Evolutionary conservation across 2,797 vertebrate genomes (phyloP).

Genomic region (Triplophysa yarkandensis): DNA sequence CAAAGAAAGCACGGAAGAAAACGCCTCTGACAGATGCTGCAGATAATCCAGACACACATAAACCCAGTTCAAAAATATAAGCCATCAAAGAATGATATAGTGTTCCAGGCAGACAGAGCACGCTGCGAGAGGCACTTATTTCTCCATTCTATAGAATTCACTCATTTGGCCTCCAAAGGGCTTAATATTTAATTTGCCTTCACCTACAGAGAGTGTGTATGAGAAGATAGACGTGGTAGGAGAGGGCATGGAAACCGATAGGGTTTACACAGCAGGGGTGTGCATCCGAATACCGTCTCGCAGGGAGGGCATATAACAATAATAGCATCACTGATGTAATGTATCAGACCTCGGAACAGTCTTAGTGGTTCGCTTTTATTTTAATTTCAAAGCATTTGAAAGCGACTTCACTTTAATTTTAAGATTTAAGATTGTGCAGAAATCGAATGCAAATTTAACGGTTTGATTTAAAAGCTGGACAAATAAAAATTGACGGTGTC

Average conservation of each 20-base stretch:
- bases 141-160: conserved; percentile 21
- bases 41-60: conserved; percentile 43
- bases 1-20: conserved; percentile 4
- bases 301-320: neutral
- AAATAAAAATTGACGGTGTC: too few species aligned
- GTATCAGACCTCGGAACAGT: conserved; percentile 13
- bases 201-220: neutral
- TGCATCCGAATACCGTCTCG: neutral
- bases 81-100: conserved; percentile 33
- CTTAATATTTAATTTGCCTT: conserved; percentile 31
- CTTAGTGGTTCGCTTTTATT: too few species aligned
- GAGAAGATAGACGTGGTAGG: conserved; percentile 19
- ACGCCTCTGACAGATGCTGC: conserved; percentile 41
- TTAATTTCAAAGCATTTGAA: too few species aligned
- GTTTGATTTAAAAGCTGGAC: too few species aligned
- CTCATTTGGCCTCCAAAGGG: conserved; percentile 18
- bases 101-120: neutral
- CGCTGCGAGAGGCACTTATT: conserved; percentile 16
- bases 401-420: too few species aligned
- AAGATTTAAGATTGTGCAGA: too few species aligned
- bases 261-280: neutral
- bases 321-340: conserved; percentile 14
- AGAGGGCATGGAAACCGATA: neutral
- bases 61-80: conserved; percentile 32
- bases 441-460: too few species aligned